Base-by-base conservation (phyloP, 1,140 invertebrate species). In the Sminthurinus signatus region DNA sequence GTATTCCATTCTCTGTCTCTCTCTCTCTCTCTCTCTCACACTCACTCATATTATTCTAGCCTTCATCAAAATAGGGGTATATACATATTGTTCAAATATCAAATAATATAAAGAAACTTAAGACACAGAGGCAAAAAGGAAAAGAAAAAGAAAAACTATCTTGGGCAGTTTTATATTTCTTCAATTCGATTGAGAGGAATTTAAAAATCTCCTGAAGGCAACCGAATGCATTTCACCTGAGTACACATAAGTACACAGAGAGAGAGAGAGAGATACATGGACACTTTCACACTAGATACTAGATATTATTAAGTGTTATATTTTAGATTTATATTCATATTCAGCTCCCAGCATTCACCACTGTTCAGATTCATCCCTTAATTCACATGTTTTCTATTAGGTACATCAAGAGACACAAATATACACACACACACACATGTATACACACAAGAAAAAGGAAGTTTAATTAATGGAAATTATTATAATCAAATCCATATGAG, bases 391-490 rank as follows among this genome's bases (percentile, higher is more conserved):
- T 52, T 29, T 29, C 50, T 28, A 52, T 52, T 52, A 52, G 50
- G 27, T 52, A 29, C 50, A 28, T 52, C 27, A 29, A 29, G 14
- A 8, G 50, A 52, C 27, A 52, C 14, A 29, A 14, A n/a, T n/a
- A n/a, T n/a, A n/a, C n/a, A n/a, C n/a, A n/a, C n/a, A n/a, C n/a
- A n/a, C n/a, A n/a, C n/a, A n/a, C n/a, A n/a, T n/a, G n/a, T n/a
- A n/a, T n/a, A n/a, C n/a, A n/a, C n/a, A n/a, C n/a, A n/a, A n/a
- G n/a, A 25, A 52, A 52, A 52, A 48, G 44, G 21, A 52, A 52
- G 27, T 52, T 52, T 52, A 52, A 52, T 52, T 52, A 52, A 52
- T 52, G 50, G 28, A 52, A 52, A 52, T 52, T 52, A 52, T 52
- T 52, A 28, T 52, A 52, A 52, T 52, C 50, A 52, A 27, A 29